Conservation (phyloP, 2,888 invertebrate species). For the Emmelina monodactyla region DNA sequence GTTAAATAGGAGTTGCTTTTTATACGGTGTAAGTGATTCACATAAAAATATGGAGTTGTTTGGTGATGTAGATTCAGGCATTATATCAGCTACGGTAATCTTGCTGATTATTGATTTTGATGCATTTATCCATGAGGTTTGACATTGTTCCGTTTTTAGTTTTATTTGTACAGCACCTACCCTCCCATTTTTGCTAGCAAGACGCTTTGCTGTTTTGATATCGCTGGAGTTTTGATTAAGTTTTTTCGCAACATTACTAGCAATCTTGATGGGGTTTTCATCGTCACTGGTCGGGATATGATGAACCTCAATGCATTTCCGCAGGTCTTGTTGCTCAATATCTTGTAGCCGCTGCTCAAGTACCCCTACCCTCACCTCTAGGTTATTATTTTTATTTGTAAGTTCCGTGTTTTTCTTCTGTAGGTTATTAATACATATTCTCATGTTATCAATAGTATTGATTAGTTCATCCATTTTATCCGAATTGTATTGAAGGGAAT, state of each 20-base stretch:
- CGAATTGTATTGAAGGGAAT: conserved; percentile 1
- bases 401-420: conserved; percentile 4
- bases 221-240: not conserved
- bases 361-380: conserved; percentile 6
- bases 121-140: not conserved
- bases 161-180: not conserved
- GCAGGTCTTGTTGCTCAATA: conserved; percentile 11
- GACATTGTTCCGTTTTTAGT: not conserved
- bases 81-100: not conserved
- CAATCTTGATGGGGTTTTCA: not conserved
- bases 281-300: conserved; percentile 3
- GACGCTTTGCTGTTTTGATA: not conserved
- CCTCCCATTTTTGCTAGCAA: not conserved
- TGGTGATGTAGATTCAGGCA: not conserved
- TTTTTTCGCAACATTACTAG: conserved; percentile 4
- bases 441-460: not conserved
- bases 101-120: not conserved
- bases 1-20: conserved; percentile 2
- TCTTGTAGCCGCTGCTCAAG: conserved; percentile 14
- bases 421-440: not conserved
- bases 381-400: conserved; percentile 4
- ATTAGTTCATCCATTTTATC: conserved; percentile 3
- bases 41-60: conserved; percentile 1
- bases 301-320: conserved; percentile 7
- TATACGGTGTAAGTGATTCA: conserved; percentile 7